These are phyloP conservation scores for Thelaira solivaga DNA, from an alignment of 2,888 invertebrate genomes.

Conservation along the genomic window DNA sequence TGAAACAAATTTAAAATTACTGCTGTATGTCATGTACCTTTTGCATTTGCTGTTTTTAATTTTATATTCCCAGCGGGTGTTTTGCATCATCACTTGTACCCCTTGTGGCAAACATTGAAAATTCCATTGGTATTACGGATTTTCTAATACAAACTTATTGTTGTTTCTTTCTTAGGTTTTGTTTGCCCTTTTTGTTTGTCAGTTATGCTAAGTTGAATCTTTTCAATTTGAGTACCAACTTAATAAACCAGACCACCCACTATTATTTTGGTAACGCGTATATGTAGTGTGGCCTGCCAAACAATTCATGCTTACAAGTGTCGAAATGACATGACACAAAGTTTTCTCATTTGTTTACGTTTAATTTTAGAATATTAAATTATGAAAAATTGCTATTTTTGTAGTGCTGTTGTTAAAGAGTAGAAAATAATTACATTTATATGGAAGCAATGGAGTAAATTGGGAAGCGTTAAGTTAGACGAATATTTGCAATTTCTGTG, in stretches of 20 bases:
- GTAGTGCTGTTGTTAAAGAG: neutral
- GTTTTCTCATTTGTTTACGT: constrained; percentile 75
- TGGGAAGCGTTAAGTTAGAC: no score
- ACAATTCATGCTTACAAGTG: constrained; percentile 40
- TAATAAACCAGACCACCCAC: constrained; percentile 21
- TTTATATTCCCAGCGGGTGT: constrained; percentile 67
- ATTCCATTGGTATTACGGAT: constrained; percentile 38
- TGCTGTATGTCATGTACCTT: neutral
- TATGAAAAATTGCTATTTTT: constrained; percentile 20
- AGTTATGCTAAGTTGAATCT: neutral
- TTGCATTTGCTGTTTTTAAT: constrained; percentile 14
- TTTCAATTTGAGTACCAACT: constrained; percentile 16
- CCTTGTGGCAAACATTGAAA: constrained; percentile 11
- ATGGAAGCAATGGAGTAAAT: no score
- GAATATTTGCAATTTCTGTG: no score
- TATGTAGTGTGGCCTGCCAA: constrained; percentile 34
- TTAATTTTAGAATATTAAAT: constrained; percentile 69
- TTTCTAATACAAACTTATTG: no score
- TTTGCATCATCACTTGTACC: constrained; percentile 68
- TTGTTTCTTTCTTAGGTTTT: constrained; percentile 29
- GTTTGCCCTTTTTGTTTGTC: neutral
- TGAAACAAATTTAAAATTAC: neutral
- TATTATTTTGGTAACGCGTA: constrained; percentile 1
- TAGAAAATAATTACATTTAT: no score
- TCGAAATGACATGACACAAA: constrained; percentile 71